Conservation (phyloP, 2,888 invertebrate species). For the Trissoscelio sp. region DNA sequence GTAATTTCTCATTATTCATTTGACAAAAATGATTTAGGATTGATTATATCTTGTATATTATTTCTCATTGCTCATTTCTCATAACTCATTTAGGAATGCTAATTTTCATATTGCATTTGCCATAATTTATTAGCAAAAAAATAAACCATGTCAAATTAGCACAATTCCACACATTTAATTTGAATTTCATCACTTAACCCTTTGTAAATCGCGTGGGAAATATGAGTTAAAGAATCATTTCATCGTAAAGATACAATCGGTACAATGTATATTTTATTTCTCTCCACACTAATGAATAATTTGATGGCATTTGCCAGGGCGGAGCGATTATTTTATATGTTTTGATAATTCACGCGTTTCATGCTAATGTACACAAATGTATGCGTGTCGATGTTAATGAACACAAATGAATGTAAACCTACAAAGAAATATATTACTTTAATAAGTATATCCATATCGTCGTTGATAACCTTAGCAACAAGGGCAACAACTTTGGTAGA, state of each 20-base stretch:
- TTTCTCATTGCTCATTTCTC: too few relatives aligned
- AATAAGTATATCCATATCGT: constrained; percentile 58
- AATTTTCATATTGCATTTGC: too few relatives aligned
- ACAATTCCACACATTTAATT: not conserved
- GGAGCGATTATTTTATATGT: constrained; percentile 53
- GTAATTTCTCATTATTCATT: too few relatives aligned
- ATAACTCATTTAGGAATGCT: too few relatives aligned
- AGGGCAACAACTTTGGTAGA: constrained; percentile 58
- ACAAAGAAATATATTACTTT: constrained; percentile 45
- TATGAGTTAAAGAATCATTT: constrained; percentile 19
- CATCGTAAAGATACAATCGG: constrained; percentile 16
- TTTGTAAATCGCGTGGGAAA: constrained; percentile 27
- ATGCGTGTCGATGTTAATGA: constrained; percentile 61
- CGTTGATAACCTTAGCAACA: constrained; percentile 60
- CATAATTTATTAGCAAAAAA: too few relatives aligned
- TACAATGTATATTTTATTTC: constrained; percentile 24
- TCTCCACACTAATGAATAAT: constrained; percentile 51
- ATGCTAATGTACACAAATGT: constrained; percentile 62
- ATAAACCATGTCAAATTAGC: too few relatives aligned
- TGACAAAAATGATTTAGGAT: too few relatives aligned
- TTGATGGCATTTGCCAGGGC: constrained; percentile 42
- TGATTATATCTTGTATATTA: too few relatives aligned
- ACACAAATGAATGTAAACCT: constrained; percentile 47
- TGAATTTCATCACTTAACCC: constrained; percentile 28
- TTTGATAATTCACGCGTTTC: constrained; percentile 55